phyloP scores from a whole-genome alignment of 2,888 invertebrate species.

The Oxycera nigricornis region DNA sequence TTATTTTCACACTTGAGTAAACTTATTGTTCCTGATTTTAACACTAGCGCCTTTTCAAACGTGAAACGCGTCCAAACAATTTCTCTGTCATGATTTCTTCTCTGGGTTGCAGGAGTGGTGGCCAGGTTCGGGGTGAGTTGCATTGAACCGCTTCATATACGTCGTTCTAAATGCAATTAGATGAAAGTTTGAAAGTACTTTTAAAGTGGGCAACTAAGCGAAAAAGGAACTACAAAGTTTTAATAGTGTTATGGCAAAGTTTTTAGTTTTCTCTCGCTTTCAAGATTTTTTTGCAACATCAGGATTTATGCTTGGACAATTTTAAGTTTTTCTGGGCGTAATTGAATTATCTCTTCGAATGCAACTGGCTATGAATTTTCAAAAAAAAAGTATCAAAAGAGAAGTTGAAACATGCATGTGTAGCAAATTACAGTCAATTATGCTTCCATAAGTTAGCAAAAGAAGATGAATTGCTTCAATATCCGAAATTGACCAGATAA shows the following conservation, averaged over 20 bases:
- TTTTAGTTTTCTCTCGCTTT: neutral
- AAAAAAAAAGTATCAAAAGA: neutral
- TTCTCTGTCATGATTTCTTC: neutral
- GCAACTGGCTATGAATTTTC: neutral
- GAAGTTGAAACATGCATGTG: neutral
- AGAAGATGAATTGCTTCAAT: no score
- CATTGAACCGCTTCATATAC: neutral
- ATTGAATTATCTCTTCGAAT: slow-evolving; percentile 16
- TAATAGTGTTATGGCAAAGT: slow-evolving; percentile 31
- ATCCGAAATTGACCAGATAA: no score
- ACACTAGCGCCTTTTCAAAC: neutral
- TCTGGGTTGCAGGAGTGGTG: neutral
- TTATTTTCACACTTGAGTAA: no score
- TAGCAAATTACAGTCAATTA: no score
- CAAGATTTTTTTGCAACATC: neutral
- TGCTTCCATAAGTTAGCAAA: no score
- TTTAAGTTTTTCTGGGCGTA: slow-evolving; percentile 4
- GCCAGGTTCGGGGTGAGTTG: neutral
- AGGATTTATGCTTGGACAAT: slow-evolving; percentile 19
- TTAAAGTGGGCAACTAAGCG: slow-evolving; percentile 37
- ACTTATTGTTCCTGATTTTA: no score
- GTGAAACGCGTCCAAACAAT: neutral
- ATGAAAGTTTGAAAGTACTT: slow-evolving; percentile 17
- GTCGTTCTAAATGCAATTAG: slow-evolving; percentile 29
- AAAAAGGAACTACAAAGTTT: slow-evolving; percentile 36